Evolutionary conservation across 2,888 invertebrate species (phyloP).

Genomic region (Eupithecia subumbrata): DNA sequence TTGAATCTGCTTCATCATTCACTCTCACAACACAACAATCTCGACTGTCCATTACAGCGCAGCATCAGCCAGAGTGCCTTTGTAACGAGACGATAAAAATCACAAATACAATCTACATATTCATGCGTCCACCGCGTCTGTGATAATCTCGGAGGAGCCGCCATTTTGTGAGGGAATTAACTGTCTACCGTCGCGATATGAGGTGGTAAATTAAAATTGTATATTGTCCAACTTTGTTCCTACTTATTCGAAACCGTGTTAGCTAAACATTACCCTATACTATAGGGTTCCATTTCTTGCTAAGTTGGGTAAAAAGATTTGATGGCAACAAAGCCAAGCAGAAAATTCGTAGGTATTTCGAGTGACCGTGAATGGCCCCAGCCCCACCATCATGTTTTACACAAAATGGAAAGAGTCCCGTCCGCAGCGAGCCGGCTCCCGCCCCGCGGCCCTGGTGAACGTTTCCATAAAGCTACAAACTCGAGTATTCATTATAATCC

Average conservation of each 20-base stretch:
- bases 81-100: neutral
- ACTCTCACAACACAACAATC: neutral
- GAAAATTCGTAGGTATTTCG: no score
- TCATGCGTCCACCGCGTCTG: neutral
- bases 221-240: no score
- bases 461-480: neutral
- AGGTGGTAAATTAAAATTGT: neutral
- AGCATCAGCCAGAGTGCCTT: slow-evolving; percentile 1
- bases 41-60: neutral
- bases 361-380: no score
- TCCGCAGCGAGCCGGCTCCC: neutral
- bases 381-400: no score
- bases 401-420: neutral
- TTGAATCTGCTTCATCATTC: neutral
- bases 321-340: no score
- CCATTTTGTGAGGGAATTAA: neutral
- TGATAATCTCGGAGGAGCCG: neutral
- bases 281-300: no score
- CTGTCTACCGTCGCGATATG: neutral
- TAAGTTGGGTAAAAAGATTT: no score
- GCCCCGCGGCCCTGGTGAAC: neutral
- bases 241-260: no score
- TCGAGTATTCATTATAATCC: slow-evolving; percentile 25
- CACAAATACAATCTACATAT: slow-evolving; percentile 5
- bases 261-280: no score